A percentile compares a stretch with the other conserved stretches of the same genome.
Evolutionary conservation across 2,113 vertebrate species (phyloP).

Genomic region (Leucopternis melanops): DNA sequence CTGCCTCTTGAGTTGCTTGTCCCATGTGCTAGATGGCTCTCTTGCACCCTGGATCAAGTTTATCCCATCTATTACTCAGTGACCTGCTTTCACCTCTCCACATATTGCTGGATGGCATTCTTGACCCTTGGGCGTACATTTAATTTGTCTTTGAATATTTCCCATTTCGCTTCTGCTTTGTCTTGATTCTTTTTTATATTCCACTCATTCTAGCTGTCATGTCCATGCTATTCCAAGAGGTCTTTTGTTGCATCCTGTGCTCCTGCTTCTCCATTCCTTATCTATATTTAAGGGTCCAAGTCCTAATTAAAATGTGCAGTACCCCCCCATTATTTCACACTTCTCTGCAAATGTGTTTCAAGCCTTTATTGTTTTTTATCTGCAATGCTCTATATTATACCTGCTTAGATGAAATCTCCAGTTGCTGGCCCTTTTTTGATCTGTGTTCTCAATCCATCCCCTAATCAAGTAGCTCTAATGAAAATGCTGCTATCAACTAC

Average conservation of each 20-base stretch:
- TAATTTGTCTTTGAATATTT: conserved; percentile 35
- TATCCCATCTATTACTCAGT: neutral
- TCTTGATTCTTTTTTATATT: neutral
- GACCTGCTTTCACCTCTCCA: neutral
- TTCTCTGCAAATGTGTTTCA: neutral
- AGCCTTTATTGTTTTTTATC: neutral
- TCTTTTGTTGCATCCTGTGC: neutral
- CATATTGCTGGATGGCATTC: conserved; percentile 5
- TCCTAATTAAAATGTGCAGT: neutral
- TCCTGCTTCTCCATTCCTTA: neutral
- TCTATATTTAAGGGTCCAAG: neutral
- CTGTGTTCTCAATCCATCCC: neutral
- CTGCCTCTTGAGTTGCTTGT: neutral
- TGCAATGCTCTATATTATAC: neutral
- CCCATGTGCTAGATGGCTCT: neutral
- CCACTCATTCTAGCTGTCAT: neutral
- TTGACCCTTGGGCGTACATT: conserved; percentile 20
- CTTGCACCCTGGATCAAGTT: neutral
- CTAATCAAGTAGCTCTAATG: neutral
- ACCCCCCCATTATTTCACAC: neutral
- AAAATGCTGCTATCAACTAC: neutral
- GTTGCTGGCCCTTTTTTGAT: neutral
- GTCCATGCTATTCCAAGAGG: neutral
- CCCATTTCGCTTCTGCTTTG: conserved; percentile 7
- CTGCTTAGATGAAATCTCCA: neutral